Evolutionary conservation across 2,888 invertebrate species (phyloP).

Genomic region (Bedellia somnulentella): DNA sequence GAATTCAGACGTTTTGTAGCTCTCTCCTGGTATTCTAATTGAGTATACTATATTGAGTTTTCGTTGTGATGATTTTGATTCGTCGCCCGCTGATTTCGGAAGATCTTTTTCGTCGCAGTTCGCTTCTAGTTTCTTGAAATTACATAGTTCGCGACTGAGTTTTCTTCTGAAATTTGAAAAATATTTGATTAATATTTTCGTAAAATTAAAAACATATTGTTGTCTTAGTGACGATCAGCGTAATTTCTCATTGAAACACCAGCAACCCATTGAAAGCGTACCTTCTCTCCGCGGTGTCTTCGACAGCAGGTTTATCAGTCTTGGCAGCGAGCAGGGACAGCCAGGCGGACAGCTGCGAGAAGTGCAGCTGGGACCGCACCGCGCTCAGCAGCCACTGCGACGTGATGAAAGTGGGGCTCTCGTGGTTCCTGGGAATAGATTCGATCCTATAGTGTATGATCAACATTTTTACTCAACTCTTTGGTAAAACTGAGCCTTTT

Average conservation of each 20-base stretch:
- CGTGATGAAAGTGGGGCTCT: slow-evolving; percentile 43
- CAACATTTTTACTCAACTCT: too few species aligned
- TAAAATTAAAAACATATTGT: too few species aligned
- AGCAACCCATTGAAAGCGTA: too few species aligned
- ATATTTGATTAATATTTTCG: too few species aligned
- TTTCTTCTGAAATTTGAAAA: slow-evolving; percentile 31
- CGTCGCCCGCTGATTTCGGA: slow-evolving; percentile 18
- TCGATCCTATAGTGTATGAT: too few species aligned
- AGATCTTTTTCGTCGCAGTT: slow-evolving; percentile 37
- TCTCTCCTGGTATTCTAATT: slow-evolving; percentile 69
- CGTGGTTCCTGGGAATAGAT: slow-evolving; percentile 38
- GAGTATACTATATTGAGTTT: slow-evolving; percentile 66
- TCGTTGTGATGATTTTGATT: slow-evolving; percentile 17
- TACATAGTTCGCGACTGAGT: slow-evolving; percentile 50
- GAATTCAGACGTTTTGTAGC: slow-evolving; percentile 53
- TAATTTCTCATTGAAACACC: too few species aligned
- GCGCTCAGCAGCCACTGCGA: slow-evolving; percentile 85
- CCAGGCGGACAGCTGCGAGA: slow-evolving; percentile 97
- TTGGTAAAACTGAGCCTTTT: too few species aligned
- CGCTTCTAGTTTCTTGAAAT: slow-evolving; percentile 47
- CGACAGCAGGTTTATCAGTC: slow-evolving; percentile 14
- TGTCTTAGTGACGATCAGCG: too few species aligned
- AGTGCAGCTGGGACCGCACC: slow-evolving; percentile 91
- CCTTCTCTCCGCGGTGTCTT: slow-evolving; percentile 41
- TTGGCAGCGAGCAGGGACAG: slow-evolving; percentile 49